These are phyloP conservation scores for Leptopilina myrica DNA, from an alignment of 2,888 invertebrate species.

Conservation along the genomic window DNA sequence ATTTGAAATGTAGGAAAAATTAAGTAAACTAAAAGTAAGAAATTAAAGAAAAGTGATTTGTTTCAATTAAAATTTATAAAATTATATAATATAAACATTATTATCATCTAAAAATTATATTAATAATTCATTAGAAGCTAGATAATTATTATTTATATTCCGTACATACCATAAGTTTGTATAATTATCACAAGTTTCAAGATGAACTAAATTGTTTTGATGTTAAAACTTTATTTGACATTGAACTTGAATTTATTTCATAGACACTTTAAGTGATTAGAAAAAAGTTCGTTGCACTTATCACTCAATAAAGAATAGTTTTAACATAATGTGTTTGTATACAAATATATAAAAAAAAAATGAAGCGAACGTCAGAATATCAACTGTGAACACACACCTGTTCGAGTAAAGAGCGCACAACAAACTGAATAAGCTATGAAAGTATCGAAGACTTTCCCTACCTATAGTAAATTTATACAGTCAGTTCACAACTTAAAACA, in stretches of 20 bases:
- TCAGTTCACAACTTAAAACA: background rate
- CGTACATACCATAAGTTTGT: conserved; percentile 1
- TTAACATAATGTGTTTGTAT: background rate
- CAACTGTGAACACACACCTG: conserved; percentile 26
- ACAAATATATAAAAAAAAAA: background rate
- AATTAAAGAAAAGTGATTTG: too few species aligned
- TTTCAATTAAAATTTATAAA: too few species aligned
- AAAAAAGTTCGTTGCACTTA: conserved; percentile 27
- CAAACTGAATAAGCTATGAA: conserved; percentile 30
- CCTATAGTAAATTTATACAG: conserved; percentile 25
- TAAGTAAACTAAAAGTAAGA: too few species aligned
- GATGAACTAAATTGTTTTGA: background rate
- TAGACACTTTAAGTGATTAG: conserved; percentile 13
- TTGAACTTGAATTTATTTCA: background rate
- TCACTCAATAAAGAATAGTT: conserved; percentile 9
- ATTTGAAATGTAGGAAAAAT: too few species aligned
- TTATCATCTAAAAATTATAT: too few species aligned
- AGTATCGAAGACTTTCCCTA: conserved; percentile 28
- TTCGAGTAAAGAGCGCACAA: conserved; percentile 28
- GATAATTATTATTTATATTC: background rate
- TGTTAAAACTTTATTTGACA: background rate
- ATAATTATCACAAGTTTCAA: background rate
- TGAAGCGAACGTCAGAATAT: conserved; percentile 8
- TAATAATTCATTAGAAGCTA: too few species aligned
- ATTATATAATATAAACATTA: too few species aligned